Evolutionary conservation across 1,140 invertebrate genomes (phyloP), one percentile per base, ranked within the genome.

Genomic region (Atta colombica): DNA sequence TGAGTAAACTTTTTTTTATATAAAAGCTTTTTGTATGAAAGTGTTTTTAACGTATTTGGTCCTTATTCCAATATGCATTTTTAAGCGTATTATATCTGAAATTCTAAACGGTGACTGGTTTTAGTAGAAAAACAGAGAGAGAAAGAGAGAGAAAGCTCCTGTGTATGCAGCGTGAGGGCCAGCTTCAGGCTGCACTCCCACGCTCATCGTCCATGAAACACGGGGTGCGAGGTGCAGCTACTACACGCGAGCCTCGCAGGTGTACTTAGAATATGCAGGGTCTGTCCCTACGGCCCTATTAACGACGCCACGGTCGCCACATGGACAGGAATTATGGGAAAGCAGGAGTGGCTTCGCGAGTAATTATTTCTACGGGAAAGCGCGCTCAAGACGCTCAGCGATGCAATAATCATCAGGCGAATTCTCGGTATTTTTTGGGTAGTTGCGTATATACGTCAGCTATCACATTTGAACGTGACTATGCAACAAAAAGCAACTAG

Each of bases 131-230:
- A 39, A 35, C 3, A 63, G 7, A 77, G 21, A 49, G 35, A 39
- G 35, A 58, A 18, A 68, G 45, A 80, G 28, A 45, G 49, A 58
- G 66, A 69, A 18, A 18, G 8, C 45, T 89, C 65, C 60, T 90
- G 75, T 55, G 77, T 82, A 87, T 69, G 88, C 86, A 91, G 87
- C 92, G 93, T 94, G 93, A 94, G 94, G 93, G 92, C 93, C 92
- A 84, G 78, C 90, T 89, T 78, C 89, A 88, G 89, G 87, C 87
- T 92, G 91, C 93, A 94, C 94, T 94, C 94, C 94, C 94, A 94
- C 94, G 94, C 94, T 94, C 93, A 90, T 87, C 89, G 89, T 92
- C 92, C 92, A 91, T 93, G 88, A 93, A 94, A 92, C 77, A 81
- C 90, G 86, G 93, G 93, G 94, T 93, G 92, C 93, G 90, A 93